Base-by-base conservation (phyloP, 2,797 vertebrate species). In the Microchirus variegatus region DNA sequence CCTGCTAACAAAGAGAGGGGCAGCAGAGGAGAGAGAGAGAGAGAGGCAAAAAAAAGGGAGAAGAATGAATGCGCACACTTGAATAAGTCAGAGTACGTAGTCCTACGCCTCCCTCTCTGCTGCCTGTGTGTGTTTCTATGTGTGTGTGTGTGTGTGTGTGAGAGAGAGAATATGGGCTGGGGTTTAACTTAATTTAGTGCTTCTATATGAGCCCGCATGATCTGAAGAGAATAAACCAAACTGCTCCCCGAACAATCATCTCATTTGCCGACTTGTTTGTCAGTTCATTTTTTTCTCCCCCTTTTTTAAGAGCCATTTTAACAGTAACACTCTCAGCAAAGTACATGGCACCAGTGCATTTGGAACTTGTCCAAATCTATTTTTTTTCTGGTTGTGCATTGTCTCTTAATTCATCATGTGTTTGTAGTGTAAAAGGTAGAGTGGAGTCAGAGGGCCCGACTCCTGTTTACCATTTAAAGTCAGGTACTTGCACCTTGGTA, bases 31-130 rank as follows among this genome's bases (percentile, higher is more conserved):
- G 70, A 11, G 44, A 78, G 58, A 75, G 70, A 69, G 51, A 48
- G n/a, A n/a, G n/a, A n/a, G n/a, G n/a, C n/a, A 45, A 75, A 77
- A 85, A 80, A 85, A 87, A 82, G 38, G 63, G 63, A 83, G 75
- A 82, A 53, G 37, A 53, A 84, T 79, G 77, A 89, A 86, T 81
- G 31, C 8, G 31, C 31, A 31, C 31, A 81, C 85, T 53, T 82
- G 73, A 22, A 22, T 22, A 22, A 22, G 22, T 22, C 22, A 22
- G 22, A 5, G 22, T 22, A 22, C 22, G 22, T 22, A 22, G 22
- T 22, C 22, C 5, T 22, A 2, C 22, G 1, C 31, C 31, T 48
- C 53, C 71, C 70, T 75, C 65, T 77, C 72, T 77, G 68, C 63
- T 73, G 67, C 77, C 65, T 89, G 83, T 88, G 51, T 67, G 61